Percentiles rank a stretch among this genome's conserved stretches.
These are phyloP conservation scores for Brachionichthys hirsutus DNA, from an alignment of 2,113 vertebrate genomes.

Conservation along the genomic window DNA sequence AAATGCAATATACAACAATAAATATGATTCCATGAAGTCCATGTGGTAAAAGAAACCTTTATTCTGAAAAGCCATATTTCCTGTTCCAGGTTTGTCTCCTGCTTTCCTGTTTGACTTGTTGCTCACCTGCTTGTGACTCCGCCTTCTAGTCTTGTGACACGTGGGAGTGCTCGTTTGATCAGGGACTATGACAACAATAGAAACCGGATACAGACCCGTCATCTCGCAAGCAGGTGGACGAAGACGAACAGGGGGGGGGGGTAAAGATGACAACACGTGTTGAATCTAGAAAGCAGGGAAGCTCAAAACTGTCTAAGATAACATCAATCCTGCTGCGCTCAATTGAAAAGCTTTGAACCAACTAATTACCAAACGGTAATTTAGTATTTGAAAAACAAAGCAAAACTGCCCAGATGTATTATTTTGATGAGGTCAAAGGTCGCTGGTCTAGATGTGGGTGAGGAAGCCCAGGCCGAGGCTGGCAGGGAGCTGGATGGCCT, in stretches of 20 bases:
- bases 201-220: conserved; percentile 68
- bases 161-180: conserved; percentile 71
- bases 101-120: conserved; percentile 3
- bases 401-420: too few relatives aligned
- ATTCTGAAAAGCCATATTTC: conserved; percentile 33
- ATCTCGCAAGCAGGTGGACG: background rate
- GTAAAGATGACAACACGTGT: too few relatives aligned
- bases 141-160: conserved; percentile 51
- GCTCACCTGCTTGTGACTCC: conserved; percentile 72
- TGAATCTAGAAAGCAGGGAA: too few relatives aligned
- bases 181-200: conserved; percentile 60
- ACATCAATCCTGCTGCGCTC: too few relatives aligned
- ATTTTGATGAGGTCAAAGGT: too few relatives aligned
- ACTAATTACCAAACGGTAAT: too few relatives aligned
- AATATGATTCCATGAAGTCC: too few relatives aligned
- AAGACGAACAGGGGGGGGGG: too few relatives aligned
- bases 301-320: too few relatives aligned
- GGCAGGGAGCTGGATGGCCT: conserved; percentile 92
- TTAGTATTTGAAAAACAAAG: too few relatives aligned
- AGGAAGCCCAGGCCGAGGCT: conserved; percentile 93
- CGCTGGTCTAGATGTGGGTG: conserved; percentile 77
- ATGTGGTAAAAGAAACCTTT: background rate
- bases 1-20: too few relatives aligned
- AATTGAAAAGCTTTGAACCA: too few relatives aligned
- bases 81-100: background rate